A percentile compares a stretch with the other conserved stretches of the same genome.
Evolutionary conservation across 2,113 vertebrate genomes (phyloP).

Genomic region (Meriones unguiculatus): DNA sequence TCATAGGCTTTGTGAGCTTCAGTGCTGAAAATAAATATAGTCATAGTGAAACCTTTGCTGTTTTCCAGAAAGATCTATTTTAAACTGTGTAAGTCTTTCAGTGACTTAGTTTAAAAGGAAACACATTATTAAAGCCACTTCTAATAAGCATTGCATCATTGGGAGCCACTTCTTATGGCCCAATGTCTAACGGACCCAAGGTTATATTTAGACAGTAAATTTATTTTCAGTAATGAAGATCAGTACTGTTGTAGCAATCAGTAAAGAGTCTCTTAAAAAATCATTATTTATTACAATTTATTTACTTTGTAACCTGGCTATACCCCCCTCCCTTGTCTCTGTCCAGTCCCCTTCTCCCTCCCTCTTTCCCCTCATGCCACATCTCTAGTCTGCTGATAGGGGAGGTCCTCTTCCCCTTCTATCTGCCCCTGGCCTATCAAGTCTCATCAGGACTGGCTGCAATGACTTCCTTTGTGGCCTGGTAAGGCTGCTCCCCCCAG

Average conservation of each 20-base stretch:
- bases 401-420: too few species aligned
- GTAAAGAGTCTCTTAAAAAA: neutral
- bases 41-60: neutral
- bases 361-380: too few species aligned
- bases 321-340: too few species aligned
- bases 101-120: constrained; percentile 41
- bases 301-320: too few species aligned
- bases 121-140: neutral
- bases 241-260: neutral
- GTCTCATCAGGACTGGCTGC: too few species aligned
- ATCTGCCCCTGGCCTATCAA: too few species aligned
- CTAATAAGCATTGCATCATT: neutral
- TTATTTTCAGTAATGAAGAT: neutral
- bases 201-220: neutral
- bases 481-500: too few species aligned
- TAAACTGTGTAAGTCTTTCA: neutral
- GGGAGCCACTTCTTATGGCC: neutral
- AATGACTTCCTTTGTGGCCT: too few species aligned
- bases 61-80: neutral
- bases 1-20: neutral
- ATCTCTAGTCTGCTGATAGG: too few species aligned
- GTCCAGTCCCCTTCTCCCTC: too few species aligned
- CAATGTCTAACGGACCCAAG: neutral
- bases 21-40: neutral
- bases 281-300: too few species aligned